A percentile compares a stretch with the other conserved stretches of the same genome.
These are phyloP conservation scores for Acleris sparsana DNA, from an alignment of 2,888 invertebrate genomes.

Conservation along the genomic window DNA sequence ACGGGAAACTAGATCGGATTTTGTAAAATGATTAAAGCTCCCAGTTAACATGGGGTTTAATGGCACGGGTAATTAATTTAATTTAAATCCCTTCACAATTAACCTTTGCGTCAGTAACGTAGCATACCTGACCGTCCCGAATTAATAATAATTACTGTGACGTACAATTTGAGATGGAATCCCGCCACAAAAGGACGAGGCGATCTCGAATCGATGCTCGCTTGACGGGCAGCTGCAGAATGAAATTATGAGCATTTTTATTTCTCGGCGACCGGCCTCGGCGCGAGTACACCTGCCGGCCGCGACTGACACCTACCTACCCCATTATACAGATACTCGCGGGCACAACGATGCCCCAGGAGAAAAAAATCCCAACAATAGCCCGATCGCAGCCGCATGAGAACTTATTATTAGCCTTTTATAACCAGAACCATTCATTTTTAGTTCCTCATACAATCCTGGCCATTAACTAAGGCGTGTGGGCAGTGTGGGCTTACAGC, in stretches of 20 bases:
- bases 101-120: slow-evolving; percentile 26
- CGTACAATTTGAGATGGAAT: slow-evolving; percentile 70
- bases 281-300: slow-evolving; percentile 71
- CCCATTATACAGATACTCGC: slow-evolving; percentile 67
- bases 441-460: slow-evolving; percentile 81
- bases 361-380: slow-evolving; percentile 75
- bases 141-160: slow-evolving; percentile 49
- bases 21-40: slow-evolving; percentile 6
- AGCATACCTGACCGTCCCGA: slow-evolving; percentile 28
- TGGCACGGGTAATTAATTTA: slow-evolving; percentile 29
- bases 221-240: slow-evolving; percentile 80
- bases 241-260: slow-evolving; percentile 81
- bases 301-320: slow-evolving; percentile 81
- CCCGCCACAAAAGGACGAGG: slow-evolving; percentile 69
- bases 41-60: slow-evolving; percentile 15
- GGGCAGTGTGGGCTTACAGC: slow-evolving; percentile 78
- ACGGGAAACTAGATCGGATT: not conserved
- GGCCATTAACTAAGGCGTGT: slow-evolving; percentile 81
- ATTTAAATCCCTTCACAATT: slow-evolving; percentile 30
- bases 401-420: slow-evolving; percentile 81
- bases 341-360: slow-evolving; percentile 57
- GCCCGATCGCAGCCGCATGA: slow-evolving; percentile 76
- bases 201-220: slow-evolving; percentile 69
- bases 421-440: slow-evolving; percentile 75
- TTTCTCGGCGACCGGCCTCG: slow-evolving; percentile 57